A percentile compares a stretch with the other conserved stretches of the same genome.
These are phyloP conservation scores for Lepidocolaptes lacrymiger DNA, from an alignment of 2,797 vertebrate genomes.

Conservation along the genomic window DNA sequence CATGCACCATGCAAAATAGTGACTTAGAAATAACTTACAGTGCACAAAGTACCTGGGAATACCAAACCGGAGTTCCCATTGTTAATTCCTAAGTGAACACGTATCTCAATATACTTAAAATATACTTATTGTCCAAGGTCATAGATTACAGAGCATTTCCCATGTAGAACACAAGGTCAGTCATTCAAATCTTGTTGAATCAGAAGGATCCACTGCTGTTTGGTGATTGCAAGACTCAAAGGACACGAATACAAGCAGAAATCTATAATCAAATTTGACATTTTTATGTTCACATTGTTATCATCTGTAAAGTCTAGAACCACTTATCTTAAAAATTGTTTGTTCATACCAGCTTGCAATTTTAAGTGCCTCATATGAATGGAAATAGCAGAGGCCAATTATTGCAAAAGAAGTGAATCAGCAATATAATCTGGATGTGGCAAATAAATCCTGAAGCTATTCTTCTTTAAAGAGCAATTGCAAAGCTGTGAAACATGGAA, in stretches of 20 bases:
- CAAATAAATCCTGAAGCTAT: neutral
- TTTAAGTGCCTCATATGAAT: neutral
- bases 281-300: neutral
- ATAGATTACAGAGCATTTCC: neutral
- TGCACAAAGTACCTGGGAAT: neutral
- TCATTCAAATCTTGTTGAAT: neutral
- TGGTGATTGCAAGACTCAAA: neutral
- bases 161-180: neutral
- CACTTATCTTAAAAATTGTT: neutral
- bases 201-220: neutral
- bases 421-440: no score
- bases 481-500: neutral
- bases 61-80: neutral
- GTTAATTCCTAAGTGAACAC: neutral
- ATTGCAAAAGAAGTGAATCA: neutral
- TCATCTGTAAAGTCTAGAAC: neutral
- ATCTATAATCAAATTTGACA: neutral
- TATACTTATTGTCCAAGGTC: neutral
- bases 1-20: neutral
- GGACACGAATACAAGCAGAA: neutral
- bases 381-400: neutral
- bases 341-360: neutral
- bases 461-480: neutral
- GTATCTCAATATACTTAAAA: neutral
- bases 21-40: neutral